phyloP scores from a whole-genome alignment of 2,113 vertebrate species.

The Vicugna pacos region DNA sequence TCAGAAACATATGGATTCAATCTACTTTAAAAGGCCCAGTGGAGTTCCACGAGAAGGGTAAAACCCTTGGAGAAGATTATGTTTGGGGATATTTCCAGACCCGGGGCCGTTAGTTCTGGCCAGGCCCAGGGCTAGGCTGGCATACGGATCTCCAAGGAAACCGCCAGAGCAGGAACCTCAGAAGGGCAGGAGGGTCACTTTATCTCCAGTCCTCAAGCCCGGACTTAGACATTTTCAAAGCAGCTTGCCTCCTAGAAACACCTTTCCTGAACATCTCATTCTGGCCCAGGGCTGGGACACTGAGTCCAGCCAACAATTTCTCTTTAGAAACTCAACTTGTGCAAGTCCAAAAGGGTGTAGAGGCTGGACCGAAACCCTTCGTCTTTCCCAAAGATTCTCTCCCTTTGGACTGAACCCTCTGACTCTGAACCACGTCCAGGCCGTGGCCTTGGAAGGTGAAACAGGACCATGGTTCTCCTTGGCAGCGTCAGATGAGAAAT shows the following conservation, averaged over 20 bases:
- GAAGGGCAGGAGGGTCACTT: neutral
- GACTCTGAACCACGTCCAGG: neutral
- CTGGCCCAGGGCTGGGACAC: neutral
- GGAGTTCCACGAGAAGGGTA: conserved; percentile 58
- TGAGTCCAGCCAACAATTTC: neutral
- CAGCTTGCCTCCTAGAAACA: neutral
- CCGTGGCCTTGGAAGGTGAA: neutral
- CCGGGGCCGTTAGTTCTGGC: conserved; percentile 17
- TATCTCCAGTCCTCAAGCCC: neutral
- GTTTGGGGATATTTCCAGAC: conserved; percentile 59
- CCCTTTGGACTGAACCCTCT: neutral
- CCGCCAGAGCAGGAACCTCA: neutral
- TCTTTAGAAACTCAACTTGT: conserved; percentile 36
- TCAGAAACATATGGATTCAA: conserved; percentile 80
- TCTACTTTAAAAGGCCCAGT: conserved; percentile 65
- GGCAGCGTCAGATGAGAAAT: conserved; percentile 30
- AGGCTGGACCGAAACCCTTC: neutral
- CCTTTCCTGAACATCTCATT: conserved; percentile 21
- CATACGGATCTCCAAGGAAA: conserved; percentile 53
- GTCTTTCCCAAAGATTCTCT: neutral
- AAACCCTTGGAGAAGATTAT: conserved; percentile 54
- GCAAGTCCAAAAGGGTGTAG: neutral
- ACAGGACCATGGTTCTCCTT: neutral
- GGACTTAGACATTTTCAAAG: neutral
- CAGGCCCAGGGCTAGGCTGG: neutral